Conservation (phyloP, 1,140 invertebrate genomes). For the Metaphire vulgaris region DNA sequence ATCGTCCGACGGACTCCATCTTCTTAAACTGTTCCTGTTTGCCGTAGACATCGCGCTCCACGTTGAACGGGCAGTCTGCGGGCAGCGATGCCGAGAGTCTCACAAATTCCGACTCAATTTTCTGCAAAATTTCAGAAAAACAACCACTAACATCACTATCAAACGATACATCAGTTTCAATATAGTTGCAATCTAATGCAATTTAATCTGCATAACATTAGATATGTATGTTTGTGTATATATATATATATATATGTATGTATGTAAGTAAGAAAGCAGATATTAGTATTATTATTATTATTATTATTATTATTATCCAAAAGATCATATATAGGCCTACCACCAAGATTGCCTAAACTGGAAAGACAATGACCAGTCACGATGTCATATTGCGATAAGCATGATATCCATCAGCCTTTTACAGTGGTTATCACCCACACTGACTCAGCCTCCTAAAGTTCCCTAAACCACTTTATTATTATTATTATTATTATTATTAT, state of each 20-base stretch:
- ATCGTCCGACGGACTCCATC: slow-evolving; percentile 62
- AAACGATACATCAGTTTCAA: background rate
- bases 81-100: slow-evolving; percentile 61
- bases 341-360: too few species aligned
- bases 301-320: background rate
- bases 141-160: background rate
- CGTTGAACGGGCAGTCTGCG: slow-evolving; percentile 80
- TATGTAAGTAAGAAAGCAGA: background rate
- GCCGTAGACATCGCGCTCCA: slow-evolving; percentile 74
- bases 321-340: too few species aligned
- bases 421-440: too few species aligned
- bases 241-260: background rate
- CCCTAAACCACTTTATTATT: too few species aligned
- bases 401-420: too few species aligned
- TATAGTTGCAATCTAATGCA: background rate
- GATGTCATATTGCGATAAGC: too few species aligned
- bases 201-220: background rate
- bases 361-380: too few species aligned
- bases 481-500: background rate
- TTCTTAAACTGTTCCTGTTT: slow-evolving; percentile 62
- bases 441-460: too few species aligned
- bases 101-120: background rate
- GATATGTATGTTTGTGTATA: background rate
- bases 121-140: background rate
- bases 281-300: background rate